phyloP scores from a whole-genome alignment of 2,113 vertebrate species.

The Zosterops borbonicus region DNA sequence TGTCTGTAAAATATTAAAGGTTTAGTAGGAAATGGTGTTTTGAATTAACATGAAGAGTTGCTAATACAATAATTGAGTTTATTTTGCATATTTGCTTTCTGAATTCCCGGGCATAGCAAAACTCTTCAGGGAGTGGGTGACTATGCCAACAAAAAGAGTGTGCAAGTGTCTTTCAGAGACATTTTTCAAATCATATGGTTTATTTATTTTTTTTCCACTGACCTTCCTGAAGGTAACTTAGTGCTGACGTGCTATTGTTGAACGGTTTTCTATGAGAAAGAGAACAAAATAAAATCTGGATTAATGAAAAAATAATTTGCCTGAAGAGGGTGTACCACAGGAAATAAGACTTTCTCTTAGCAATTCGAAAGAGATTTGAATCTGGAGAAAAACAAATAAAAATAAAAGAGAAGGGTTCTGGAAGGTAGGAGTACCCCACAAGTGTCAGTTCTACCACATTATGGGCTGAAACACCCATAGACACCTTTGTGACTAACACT shows the following conservation, averaged over 20 bases:
- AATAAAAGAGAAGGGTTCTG: background rate
- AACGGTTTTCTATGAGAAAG: background rate
- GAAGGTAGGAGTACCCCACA: background rate
- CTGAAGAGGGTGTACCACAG: background rate
- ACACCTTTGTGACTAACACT: background rate
- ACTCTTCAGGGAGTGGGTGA: background rate
- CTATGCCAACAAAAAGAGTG: background rate
- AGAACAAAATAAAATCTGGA: background rate
- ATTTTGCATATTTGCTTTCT: background rate
- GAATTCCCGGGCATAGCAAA: background rate
- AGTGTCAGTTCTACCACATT: background rate
- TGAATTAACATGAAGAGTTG: background rate
- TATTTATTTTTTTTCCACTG: background rate
- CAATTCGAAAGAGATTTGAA: background rate
- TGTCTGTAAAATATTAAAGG: background rate
- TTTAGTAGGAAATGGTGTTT: background rate
- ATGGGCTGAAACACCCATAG: background rate
- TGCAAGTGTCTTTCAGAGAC: background rate
- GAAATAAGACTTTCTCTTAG: background rate
- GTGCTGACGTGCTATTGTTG: background rate
- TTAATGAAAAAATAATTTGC: background rate
- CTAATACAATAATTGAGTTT: background rate
- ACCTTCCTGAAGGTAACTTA: background rate
- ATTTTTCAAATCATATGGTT: background rate
- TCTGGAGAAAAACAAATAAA: background rate